A percentile compares a stretch with the other conserved stretches of the same genome.
Evolutionary conservation across 2,797 vertebrate genomes (phyloP).

Genomic region (Carcharodon carcharias): DNA sequence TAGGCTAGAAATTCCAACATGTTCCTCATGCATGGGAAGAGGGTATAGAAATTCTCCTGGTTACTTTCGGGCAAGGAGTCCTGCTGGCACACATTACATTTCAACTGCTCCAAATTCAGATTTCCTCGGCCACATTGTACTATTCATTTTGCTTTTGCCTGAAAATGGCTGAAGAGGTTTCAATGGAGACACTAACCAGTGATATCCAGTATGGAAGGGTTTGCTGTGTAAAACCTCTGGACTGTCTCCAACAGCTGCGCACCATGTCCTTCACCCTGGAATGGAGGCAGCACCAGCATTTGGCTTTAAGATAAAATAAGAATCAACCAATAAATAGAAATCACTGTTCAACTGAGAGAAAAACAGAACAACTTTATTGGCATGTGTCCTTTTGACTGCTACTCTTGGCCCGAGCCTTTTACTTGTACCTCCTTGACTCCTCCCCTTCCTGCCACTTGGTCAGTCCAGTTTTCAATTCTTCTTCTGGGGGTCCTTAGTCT

Average conservation of each 20-base stretch:
- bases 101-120: not conserved
- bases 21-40: not conserved
- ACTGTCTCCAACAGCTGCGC: constrained; percentile 93
- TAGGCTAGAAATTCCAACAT: not conserved
- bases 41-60: not conserved
- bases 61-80: not conserved
- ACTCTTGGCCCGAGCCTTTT: not conserved
- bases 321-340: not conserved
- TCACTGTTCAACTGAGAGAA: not conserved
- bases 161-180: not conserved
- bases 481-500: not conserved
- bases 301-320: constrained; percentile 60
- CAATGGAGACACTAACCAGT: constrained; percentile 65
- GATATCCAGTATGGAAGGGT: constrained; percentile 87
- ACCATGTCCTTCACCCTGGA: constrained; percentile 95
- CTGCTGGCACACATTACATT: not conserved
- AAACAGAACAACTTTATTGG: not conserved
- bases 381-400: not conserved
- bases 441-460: not conserved
- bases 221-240: constrained; percentile 83
- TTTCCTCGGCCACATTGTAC: constrained; percentile 42
- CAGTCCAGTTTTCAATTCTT: not conserved
- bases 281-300: constrained; percentile 92
- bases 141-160: constrained; percentile 43
- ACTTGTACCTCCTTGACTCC: not conserved